Evolutionary conservation across 2,797 vertebrate species (phyloP).

Genomic region (Lutjanus campechanus): DNA sequence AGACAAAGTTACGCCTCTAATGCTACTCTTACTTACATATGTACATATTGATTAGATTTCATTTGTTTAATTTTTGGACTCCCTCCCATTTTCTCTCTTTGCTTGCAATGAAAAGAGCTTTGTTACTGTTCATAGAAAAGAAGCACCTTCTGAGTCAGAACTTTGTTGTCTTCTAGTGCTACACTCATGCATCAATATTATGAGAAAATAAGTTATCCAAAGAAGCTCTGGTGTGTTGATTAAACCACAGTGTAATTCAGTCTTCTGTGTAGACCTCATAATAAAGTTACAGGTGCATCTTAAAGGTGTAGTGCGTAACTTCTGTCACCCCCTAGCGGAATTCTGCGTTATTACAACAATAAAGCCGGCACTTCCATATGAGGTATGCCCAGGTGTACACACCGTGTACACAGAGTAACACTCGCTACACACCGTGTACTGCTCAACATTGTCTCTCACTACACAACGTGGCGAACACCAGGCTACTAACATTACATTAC

Average conservation of each 20-base stretch:
- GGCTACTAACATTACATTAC: no score
- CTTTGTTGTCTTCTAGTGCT: constrained; percentile 5
- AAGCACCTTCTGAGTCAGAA: neutral
- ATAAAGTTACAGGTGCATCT: neutral
- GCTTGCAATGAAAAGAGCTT: neutral
- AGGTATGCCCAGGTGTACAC: no score
- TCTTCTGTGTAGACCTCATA: neutral
- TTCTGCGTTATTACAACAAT: no score
- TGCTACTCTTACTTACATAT: constrained; percentile 23
- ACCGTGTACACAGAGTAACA: no score
- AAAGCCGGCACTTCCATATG: no score
- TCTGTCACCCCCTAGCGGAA: no score
- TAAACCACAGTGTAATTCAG: neutral
- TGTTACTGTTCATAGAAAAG: neutral
- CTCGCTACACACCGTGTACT: no score
- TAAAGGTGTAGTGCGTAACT: no score
- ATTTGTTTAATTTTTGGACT: constrained; percentile 26
- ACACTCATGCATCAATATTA: neutral
- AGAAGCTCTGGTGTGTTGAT: constrained; percentile 4
- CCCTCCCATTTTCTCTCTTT: neutral
- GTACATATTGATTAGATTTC: constrained; percentile 21
- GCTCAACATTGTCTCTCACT: no score
- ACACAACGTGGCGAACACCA: no score
- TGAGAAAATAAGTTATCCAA: neutral
- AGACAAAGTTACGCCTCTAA: constrained; percentile 16